These are phyloP conservation scores for Limulus polyphemus DNA, from an alignment of 2,888 invertebrate species.

Conservation along the genomic window DNA sequence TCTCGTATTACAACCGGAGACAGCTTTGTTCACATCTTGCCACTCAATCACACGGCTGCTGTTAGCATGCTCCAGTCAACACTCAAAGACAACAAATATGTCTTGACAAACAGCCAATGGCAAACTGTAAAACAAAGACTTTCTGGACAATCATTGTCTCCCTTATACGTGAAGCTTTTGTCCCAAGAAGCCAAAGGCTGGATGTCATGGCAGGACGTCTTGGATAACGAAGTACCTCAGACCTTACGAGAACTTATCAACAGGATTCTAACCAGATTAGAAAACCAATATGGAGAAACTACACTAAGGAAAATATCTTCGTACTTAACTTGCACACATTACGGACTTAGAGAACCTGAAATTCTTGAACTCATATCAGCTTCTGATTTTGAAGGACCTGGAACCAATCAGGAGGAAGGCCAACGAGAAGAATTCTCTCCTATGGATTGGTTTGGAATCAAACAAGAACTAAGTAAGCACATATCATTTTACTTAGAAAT, in stretches of 20 bases:
- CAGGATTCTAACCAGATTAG: constrained; percentile 16
- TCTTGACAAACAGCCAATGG: constrained; percentile 21
- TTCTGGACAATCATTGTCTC: constrained; percentile 5
- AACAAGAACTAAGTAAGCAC: constrained; percentile 21
- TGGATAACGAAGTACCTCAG: constrained; percentile 15
- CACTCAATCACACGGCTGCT: constrained; percentile 10
- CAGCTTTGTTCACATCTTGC: constrained; percentile 23
- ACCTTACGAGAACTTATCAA: constrained; percentile 21
- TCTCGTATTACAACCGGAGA: constrained; percentile 26
- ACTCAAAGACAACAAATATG: constrained; percentile 21
- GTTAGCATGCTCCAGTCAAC: constrained; percentile 24
- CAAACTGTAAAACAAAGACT: constrained; percentile 13
- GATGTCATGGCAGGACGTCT: constrained; percentile 13
- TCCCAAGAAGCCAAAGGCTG: constrained; percentile 11
- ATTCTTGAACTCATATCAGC: constrained; percentile 58
- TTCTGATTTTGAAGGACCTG: constrained; percentile 17
- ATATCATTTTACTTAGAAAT: no score
- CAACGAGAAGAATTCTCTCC: constrained; percentile 16
- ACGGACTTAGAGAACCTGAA: constrained; percentile 68
- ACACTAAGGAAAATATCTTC: constrained; percentile 21
- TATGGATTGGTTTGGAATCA: constrained; percentile 24
- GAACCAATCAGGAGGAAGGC: constrained; percentile 6
- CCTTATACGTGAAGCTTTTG: constrained; percentile 17
- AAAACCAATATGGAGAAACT: constrained; percentile 20
- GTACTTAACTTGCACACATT: constrained; percentile 65